Base-by-base conservation (phyloP, 2,113 vertebrate species). In the Pseudopodoces humilis region DNA sequence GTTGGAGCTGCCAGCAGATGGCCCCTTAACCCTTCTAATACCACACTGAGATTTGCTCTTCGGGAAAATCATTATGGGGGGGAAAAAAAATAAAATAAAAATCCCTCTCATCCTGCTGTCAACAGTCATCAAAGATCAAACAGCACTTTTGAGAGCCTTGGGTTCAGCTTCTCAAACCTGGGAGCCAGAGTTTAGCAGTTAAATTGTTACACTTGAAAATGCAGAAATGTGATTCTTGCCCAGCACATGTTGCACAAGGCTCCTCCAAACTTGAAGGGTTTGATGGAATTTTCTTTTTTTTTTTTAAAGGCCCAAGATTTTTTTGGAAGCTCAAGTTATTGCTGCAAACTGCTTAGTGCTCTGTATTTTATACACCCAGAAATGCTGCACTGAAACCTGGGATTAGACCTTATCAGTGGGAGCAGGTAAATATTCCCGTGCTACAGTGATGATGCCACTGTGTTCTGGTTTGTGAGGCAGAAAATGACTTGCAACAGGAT, bases 11-110 rank as follows among this genome's bases (percentile, higher is more conserved):
- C 97, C 98, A 97, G 97, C 82, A 98, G 98, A 97, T 98, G 98
- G 98, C 98, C 94, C 98, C 97, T 98, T 95, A 95, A 96, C 78
- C 93, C 97, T 80, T 92, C 89, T 94, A 87, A 98, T 97, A 72
- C 94, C 86, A 8, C 75, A 56, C 31, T 4, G 44, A 46, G 78
- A 20, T 47, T 65, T 58, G 82, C 41, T 85, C 46, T 52, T 86
- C 16, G 16, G n/a, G 65, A 86, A 91, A 78, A 83, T 14, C 18
- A 8, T 44, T 35, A 16, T 6, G 21, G 37, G 27, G 21, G 37
- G 27, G 16, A 28, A 35, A 14, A 27, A 63, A 83, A 39, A 39
- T 12, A 39, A 39, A 39, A 39, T 39, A 39, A 39, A 39, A 63
- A 4, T 4, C 27, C 24, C 60, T 46, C 24, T 65, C 1, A 9